A percentile compares a stretch with the other conserved stretches of the same genome.
Conservation (phyloP, 2,797 vertebrate genomes). For the Hephaestus fuliginosus region DNA sequence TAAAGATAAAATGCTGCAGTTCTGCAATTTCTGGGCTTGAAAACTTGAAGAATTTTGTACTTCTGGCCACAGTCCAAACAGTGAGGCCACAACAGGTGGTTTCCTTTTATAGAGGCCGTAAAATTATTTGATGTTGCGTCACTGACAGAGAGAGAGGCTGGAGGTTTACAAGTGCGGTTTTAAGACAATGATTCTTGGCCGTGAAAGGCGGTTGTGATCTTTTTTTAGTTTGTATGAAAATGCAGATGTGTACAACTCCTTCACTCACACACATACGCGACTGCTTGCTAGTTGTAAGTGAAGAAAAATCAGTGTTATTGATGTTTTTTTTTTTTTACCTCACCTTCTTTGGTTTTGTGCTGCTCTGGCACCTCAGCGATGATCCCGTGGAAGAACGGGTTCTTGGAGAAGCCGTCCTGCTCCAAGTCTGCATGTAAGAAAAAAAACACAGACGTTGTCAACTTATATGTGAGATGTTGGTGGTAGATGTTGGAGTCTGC, state of each 20-base stretch:
- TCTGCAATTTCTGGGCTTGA: not conserved
- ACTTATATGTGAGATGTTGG: no score
- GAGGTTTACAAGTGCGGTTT: not conserved
- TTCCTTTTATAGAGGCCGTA: not conserved
- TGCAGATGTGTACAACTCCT: no score
- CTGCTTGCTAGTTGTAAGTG: not conserved
- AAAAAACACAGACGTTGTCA: not conserved
- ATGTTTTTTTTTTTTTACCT: constrained; percentile 20
- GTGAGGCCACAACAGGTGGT: not conserved
- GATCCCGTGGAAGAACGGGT: constrained; percentile 88
- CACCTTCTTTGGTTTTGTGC: constrained; percentile 81
- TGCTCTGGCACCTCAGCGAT: constrained; percentile 87
- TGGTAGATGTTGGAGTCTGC: no score
- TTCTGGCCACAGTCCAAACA: not conserved
- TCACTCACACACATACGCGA: not conserved
- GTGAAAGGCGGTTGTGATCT: not conserved
- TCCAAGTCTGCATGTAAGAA: constrained; percentile 81
- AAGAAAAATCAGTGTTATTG: not conserved
- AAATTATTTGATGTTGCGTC: not conserved
- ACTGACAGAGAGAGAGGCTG: no score
- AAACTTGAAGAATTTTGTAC: no score
- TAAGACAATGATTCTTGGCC: not conserved
- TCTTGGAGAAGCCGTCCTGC: constrained; percentile 89
- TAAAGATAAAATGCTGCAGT: not conserved
- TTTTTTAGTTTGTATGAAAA: not conserved